Conservation (phyloP, 35 echinoderm and acorn worm species). For the Amphiura filiformis region DNA sequence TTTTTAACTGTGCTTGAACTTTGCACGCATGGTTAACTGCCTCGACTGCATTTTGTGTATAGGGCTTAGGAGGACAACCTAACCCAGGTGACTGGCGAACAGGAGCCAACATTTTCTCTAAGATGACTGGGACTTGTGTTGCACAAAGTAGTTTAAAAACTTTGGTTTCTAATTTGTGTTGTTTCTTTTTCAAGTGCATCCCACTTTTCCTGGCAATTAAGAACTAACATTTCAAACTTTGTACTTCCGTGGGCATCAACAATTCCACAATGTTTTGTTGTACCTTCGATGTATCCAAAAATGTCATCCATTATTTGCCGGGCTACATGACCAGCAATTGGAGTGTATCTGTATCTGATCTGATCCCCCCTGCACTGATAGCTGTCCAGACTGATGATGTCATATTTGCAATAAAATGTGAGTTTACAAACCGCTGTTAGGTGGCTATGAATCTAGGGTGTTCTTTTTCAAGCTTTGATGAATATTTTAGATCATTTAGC, state of each 20-base stretch:
- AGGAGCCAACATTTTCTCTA: background rate
- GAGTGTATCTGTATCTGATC: too few species aligned
- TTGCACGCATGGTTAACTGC: background rate
- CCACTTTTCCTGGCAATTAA: background rate
- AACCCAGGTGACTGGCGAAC: background rate
- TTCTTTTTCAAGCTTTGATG: too few species aligned
- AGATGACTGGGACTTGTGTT: background rate
- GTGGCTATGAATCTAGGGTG: too few species aligned
- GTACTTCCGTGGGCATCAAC: background rate
- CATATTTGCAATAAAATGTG: too few species aligned
- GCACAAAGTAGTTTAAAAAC: background rate
- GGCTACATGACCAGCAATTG: background rate
- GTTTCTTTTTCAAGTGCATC: background rate
- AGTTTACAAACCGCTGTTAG: too few species aligned
- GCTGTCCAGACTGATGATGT: too few species aligned
- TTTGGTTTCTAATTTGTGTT: background rate
- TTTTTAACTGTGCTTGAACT: background rate
- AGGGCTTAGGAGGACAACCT: background rate
- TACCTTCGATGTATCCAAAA: background rate
- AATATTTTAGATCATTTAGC: too few species aligned
- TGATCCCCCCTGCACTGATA: too few species aligned
- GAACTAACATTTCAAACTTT: background rate
- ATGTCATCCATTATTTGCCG: background rate
- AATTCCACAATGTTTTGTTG: background rate
- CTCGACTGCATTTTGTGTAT: background rate